Evolutionary conservation across 1,140 invertebrate species (phyloP).

Genomic region (Diachasma alloeum): DNA sequence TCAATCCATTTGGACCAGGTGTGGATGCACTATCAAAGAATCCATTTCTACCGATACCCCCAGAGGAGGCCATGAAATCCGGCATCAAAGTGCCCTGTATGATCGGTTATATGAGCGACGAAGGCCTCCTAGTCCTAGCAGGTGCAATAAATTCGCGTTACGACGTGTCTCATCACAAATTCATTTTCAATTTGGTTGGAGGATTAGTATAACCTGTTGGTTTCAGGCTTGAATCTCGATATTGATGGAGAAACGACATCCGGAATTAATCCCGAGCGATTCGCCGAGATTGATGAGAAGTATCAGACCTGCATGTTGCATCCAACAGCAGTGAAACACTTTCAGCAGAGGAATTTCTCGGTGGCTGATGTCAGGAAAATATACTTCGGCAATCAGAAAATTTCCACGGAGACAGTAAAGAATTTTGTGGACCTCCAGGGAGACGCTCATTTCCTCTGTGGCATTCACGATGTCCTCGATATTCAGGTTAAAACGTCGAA

Average conservation of each 20-base stretch:
- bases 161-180: background rate
- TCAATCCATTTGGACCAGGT: conserved; percentile 42
- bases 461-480: conserved; percentile 37
- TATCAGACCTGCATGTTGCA: background rate
- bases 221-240: background rate
- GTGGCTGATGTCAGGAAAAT: conserved; percentile 56
- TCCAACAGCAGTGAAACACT: background rate
- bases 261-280: background rate
- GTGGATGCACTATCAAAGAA: conserved; percentile 48
- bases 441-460: conserved; percentile 9
- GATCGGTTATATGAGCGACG: conserved; percentile 68
- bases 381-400: conserved; percentile 47
- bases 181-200: background rate
- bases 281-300: background rate
- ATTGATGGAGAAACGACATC: background rate
- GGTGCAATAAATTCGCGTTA: conserved; percentile 36
- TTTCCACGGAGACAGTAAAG: background rate
- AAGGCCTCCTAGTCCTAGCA: conserved; percentile 64
- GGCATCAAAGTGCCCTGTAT: conserved; percentile 69
- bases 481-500: conserved; percentile 48
- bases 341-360: conserved; percentile 37
- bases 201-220: background rate
- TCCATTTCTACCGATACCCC: conserved; percentile 58
- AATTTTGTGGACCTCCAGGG: background rate
- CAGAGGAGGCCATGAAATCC: conserved; percentile 47